phyloP scores from a whole-genome alignment of 1,140 invertebrate species.

The Rhynchophorus ferrugineus region DNA sequence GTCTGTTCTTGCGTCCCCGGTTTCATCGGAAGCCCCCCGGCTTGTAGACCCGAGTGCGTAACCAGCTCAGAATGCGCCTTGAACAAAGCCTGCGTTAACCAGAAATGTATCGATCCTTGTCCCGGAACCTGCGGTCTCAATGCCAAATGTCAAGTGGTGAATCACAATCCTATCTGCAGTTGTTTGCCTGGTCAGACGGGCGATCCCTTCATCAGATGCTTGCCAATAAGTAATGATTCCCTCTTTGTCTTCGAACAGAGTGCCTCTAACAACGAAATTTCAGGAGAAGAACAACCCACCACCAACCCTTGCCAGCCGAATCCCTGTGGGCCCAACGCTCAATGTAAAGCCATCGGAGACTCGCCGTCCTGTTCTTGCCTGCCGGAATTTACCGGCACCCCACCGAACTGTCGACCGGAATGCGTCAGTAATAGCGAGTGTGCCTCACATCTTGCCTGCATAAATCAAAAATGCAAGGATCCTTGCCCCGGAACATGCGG shows the following conservation, averaged over 20 bases:
- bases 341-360: conserved; percentile 55
- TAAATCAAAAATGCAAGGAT: conserved; percentile 62
- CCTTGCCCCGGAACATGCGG: conserved; percentile 67
- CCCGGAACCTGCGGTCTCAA: conserved; percentile 66
- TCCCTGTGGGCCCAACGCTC: conserved; percentile 69
- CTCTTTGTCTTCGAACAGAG: conserved; percentile 9
- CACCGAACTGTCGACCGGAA: conserved; percentile 67
- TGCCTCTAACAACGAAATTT: conserved; percentile 10
- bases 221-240: conserved; percentile 20
- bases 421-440: conserved; percentile 70
- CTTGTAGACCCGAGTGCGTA: conserved; percentile 67
- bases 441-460: conserved; percentile 55
- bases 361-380: conserved; percentile 61
- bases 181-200: conserved; percentile 62
- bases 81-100: conserved; percentile 64
- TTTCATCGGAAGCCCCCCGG: conserved; percentile 63
- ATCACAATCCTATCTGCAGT: conserved; percentile 57
- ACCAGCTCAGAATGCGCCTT: conserved; percentile 65
- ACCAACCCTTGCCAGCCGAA: conserved; percentile 61
- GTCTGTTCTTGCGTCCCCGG: conserved; percentile 64
- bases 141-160: conserved; percentile 59
- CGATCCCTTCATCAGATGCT: conserved; percentile 68
- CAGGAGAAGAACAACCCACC: conserved; percentile 17
- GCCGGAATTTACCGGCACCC: conserved; percentile 60
- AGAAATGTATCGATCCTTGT: conserved; percentile 75